Base-by-base conservation (phyloP, 2,888 invertebrate species). In the Microplitis deprimator region DNA sequence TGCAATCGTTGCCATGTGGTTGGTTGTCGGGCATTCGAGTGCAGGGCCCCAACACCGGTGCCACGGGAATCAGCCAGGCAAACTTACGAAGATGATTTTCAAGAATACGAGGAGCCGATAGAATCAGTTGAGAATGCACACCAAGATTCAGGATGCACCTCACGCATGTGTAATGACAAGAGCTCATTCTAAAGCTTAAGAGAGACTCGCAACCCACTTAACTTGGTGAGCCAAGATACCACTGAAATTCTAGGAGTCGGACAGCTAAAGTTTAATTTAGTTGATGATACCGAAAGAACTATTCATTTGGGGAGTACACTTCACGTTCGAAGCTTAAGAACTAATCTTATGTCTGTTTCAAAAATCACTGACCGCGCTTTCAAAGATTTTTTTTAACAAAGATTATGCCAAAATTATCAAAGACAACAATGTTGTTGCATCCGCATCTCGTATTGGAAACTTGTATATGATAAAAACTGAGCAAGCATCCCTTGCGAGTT, bases 201-300 rank as follows among this genome's bases (percentile, higher is more conserved):
- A 79, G 76, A 70, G 65, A 79, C 79, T 20, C 20, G 20, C 20
- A 20, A 20, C 20, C 1, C 20, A 20, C 20, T 20, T 1, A 20
- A 81, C 81, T 80, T 82, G 85, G 83, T 81, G 83, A 82, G 82
- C 83, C 86, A 85, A 85, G 83, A 86, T 20, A 20, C 20, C 78
- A 80, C 79, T 79, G 62, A 65, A 41, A 60, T 13, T n/a, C 75
- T 59, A 10, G 13, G 13, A 10, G 59, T 59, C 59, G 29, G 41
- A 73, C 38, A 70, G 70, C 67, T 10, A 69, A 41, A 13, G 73
- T 74, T 13, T 20, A 20, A 20, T 1, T 20, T 20, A 20, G 20
- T 20, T 20, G 20, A 20, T 20, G 20, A 20, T 20, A 20, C 20
- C 20, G 20, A 20, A 20, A 20, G 20, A 20, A 20, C 20, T 20